phyloP scores from a whole-genome alignment of 2,113 vertebrate species.

The Semicossyphus pulcher region DNA sequence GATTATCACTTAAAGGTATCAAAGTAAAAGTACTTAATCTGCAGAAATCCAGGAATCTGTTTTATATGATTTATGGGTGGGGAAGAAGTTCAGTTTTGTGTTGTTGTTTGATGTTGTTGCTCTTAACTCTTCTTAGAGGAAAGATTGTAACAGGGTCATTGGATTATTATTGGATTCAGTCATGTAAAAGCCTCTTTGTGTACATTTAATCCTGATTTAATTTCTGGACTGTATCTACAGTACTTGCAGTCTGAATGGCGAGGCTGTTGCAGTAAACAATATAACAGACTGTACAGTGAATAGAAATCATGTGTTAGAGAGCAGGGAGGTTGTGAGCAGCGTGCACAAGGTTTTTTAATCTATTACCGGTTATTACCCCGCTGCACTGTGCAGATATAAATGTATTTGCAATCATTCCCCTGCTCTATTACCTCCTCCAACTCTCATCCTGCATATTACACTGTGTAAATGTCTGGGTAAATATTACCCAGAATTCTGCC shows the following conservation, averaged over 20 bases:
- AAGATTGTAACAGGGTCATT: background rate
- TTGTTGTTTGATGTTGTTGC: too few species aligned
- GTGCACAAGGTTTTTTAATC: background rate
- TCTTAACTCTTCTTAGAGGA: background rate
- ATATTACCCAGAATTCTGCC: background rate
- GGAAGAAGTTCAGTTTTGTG: too few species aligned
- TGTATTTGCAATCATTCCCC: background rate
- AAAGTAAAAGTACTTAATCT: too few species aligned
- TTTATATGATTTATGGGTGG: too few species aligned
- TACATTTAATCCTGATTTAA: background rate
- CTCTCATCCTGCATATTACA: background rate
- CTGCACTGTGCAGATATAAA: background rate
- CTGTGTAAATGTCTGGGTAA: background rate
- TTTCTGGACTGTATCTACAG: background rate
- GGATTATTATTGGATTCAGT: conserved; percentile 2
- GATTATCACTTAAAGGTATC: too few species aligned
- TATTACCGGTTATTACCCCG: background rate
- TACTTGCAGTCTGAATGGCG: background rate
- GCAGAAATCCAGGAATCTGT: too few species aligned
- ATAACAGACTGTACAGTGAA: background rate
- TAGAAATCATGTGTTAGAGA: background rate
- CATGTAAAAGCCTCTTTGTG: background rate
- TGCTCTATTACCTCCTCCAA: background rate
- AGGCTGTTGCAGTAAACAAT: background rate
- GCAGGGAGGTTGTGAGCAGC: background rate